Evolutionary conservation across 2,888 invertebrate genomes (phyloP).

Genomic region (Gortyna flavago): DNA sequence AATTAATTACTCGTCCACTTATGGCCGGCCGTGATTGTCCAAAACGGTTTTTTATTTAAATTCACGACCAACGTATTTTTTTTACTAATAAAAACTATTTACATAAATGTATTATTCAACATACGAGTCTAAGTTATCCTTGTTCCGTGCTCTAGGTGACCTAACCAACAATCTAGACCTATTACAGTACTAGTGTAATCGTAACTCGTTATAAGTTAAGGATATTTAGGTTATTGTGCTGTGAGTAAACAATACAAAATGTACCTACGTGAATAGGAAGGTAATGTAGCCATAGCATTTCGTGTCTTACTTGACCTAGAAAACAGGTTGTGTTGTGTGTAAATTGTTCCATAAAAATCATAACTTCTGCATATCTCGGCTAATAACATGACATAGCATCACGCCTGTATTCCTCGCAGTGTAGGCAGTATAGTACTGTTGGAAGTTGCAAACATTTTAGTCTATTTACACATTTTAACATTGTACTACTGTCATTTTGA

Average conservation of each 20-base stretch:
- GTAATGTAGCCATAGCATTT: constrained; percentile 47
- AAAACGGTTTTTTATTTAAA: constrained; percentile 14
- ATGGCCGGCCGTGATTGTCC: constrained; percentile 5
- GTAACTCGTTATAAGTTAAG: constrained; percentile 40
- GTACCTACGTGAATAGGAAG: constrained; percentile 40
- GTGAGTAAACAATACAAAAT: constrained; percentile 59
- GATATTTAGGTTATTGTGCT: constrained; percentile 62
- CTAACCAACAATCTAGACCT: constrained; percentile 42
- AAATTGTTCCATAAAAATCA: constrained; percentile 41
- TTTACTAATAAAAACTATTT: constrained; percentile 13
- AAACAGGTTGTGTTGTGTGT: constrained; percentile 59
- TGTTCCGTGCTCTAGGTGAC: constrained; percentile 35
- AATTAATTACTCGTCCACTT: background rate
- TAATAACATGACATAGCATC: background rate
- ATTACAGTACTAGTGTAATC: constrained; percentile 41
- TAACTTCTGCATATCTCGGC: constrained; percentile 35
- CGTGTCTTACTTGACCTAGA: constrained; percentile 66
- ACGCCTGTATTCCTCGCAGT: background rate
- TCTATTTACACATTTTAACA: no score
- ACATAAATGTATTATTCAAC: constrained; percentile 17
- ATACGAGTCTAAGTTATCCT: constrained; percentile 30
- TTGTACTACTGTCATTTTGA: no score
- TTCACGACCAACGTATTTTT: constrained; percentile 15
- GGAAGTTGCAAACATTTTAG: no score
- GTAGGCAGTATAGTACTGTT: background rate